phyloP scores from a whole-genome alignment of 2,888 invertebrate genomes.

The Sinhomidia bicolor region DNA sequence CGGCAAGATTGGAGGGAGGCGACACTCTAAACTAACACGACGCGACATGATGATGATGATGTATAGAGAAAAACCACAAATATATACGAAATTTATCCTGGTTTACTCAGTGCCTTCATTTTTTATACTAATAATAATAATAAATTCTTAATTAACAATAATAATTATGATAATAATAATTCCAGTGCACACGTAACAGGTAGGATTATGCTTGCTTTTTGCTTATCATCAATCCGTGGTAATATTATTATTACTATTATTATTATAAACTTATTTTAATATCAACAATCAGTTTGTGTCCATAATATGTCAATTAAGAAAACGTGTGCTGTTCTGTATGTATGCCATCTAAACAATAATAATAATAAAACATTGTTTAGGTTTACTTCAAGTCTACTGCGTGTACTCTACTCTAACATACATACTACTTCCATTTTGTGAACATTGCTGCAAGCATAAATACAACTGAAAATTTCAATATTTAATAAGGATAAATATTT shows the following conservation, averaged over 20 bases:
- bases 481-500: neutral
- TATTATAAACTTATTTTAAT: constrained; percentile 26
- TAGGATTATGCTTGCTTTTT: neutral
- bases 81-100: constrained; percentile 4
- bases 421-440: too few species aligned
- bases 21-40: constrained; percentile 41
- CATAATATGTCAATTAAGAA: constrained; percentile 26
- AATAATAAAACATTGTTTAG: too few species aligned
- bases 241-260: neutral
- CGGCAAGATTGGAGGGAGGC: constrained; percentile 59
- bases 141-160: neutral
- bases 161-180: neutral
- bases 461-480: too few species aligned
- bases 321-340: neutral
- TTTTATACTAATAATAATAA: neutral
- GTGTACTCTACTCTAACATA: too few species aligned
- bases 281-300: constrained; percentile 46
- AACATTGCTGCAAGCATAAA: too few species aligned
- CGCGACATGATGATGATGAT: too few species aligned
- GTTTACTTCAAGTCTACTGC: too few species aligned
- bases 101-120: constrained; percentile 27
- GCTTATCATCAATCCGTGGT: neutral
- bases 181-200: constrained; percentile 36
- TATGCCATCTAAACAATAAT: too few species aligned
- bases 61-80: constrained; percentile 41